Evolutionary conservation across 2,888 invertebrate species (phyloP).

Genomic region (Carabus problematicus): DNA sequence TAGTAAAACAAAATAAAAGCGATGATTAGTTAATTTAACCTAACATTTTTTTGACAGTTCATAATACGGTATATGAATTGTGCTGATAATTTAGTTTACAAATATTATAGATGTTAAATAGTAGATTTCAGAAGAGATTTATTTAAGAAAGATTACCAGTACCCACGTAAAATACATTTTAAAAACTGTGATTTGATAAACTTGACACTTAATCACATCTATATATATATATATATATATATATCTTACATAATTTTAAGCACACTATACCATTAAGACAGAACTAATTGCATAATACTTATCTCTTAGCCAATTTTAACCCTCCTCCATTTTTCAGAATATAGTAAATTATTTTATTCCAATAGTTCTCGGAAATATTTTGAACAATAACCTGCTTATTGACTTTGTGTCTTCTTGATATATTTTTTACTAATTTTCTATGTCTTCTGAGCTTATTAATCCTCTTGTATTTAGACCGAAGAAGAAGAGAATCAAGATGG

Average conservation of each 20-base stretch:
- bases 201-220: too few relatives aligned
- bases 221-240: conserved; percentile 1
- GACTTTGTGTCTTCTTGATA: background rate
- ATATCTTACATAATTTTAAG: conserved; percentile 11
- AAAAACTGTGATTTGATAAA: conserved; percentile 13
- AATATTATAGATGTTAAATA: background rate
- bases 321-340: too few relatives aligned
- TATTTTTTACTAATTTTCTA: background rate
- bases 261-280: conserved; percentile 7
- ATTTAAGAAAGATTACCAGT: too few relatives aligned
- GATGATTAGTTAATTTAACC: too few relatives aligned
- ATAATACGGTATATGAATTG: too few relatives aligned
- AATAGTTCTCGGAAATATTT: background rate
- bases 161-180: conserved; percentile 4
- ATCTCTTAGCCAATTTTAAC: too few relatives aligned
- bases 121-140: too few relatives aligned
- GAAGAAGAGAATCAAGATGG: too few relatives aligned
- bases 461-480: too few relatives aligned
- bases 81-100: background rate
- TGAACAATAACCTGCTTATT: background rate
- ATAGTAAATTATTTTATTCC: background rate
- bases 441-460: background rate
- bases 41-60: too few relatives aligned
- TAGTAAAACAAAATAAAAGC: too few relatives aligned
- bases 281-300: background rate